Evolutionary conservation across 1,140 invertebrate species (phyloP).

Genomic region (Temnothorax curvispinosus): DNA sequence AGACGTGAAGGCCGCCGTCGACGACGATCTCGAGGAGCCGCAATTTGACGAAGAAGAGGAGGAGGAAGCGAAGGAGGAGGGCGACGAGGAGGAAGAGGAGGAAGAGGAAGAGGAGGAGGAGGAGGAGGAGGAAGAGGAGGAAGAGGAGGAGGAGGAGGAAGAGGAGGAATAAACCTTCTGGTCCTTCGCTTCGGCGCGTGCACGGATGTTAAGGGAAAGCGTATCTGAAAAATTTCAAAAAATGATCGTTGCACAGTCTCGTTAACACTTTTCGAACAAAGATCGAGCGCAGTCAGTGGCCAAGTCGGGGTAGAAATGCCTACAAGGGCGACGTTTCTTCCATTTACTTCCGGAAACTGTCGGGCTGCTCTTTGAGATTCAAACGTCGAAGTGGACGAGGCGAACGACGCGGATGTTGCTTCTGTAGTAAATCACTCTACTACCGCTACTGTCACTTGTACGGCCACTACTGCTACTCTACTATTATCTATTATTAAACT

Average conservation of each 20-base stretch:
- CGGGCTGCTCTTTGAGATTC: not conserved
- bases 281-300: conserved; percentile 57
- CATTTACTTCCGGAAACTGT: conserved; percentile 18
- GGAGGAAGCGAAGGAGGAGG: conserved; percentile 90
- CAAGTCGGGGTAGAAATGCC: conserved; percentile 50
- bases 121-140: conserved; percentile 88
- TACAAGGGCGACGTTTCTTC: conserved; percentile 16
- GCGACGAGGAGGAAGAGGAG: conserved; percentile 91
- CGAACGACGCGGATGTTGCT: conserved; percentile 16
- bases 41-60: conserved; percentile 88
- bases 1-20: conserved; percentile 91
- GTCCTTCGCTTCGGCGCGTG: not conserved
- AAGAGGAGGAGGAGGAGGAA: conserved; percentile 90
- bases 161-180: conserved; percentile 85
- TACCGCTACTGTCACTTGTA: conserved; percentile 61
- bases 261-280: conserved; percentile 60
- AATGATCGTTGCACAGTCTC: conserved; percentile 56
- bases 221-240: conserved; percentile 23
- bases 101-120: conserved; percentile 91
- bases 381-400: conserved; percentile 19
- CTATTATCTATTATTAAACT: conserved; percentile 48
- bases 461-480: conserved; percentile 42
- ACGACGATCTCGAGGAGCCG: conserved; percentile 83
- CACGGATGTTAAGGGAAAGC: conserved; percentile 7
- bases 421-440: conserved; percentile 13